A percentile compares a stretch with the other conserved stretches of the same genome.
Evolutionary conservation across 2,888 invertebrate species (phyloP).

Genomic region (Crepidodera aurea): DNA sequence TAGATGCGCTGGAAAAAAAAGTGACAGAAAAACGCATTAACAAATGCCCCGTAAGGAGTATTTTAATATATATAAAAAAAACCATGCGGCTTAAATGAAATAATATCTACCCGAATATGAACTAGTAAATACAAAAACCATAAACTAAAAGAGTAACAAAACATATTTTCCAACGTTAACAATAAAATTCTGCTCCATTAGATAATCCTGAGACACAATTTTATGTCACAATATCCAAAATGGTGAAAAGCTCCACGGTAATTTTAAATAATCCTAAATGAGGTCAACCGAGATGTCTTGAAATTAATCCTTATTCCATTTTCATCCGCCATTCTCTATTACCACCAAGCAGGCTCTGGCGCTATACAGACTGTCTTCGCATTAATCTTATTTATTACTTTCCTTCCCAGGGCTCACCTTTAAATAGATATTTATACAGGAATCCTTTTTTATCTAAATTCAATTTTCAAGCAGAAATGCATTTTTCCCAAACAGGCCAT

Average conservation of each 20-base stretch:
- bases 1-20: conserved; percentile 13
- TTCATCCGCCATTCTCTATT: conserved; percentile 1
- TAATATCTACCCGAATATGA: too few species aligned
- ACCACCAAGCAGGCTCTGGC: neutral
- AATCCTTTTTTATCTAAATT: conserved; percentile 39
- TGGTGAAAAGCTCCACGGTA: neutral
- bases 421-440: conserved; percentile 41
- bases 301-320: conserved; percentile 7
- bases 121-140: too few species aligned
- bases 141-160: too few species aligned
- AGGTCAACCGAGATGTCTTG: neutral
- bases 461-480: conserved; percentile 37
- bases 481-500: conserved; percentile 25
- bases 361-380: neutral
- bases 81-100: too few species aligned
- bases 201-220: neutral
- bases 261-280: neutral
- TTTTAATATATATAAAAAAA: too few species aligned
- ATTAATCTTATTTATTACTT: conserved; percentile 26
- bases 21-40: too few species aligned
- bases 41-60: too few species aligned
- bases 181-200: neutral
- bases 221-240: neutral
- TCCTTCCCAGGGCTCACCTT: conserved; percentile 17
- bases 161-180: too few species aligned